Base-by-base conservation (phyloP, 2,888 invertebrate genomes). In the Terebella lapidaria region DNA sequence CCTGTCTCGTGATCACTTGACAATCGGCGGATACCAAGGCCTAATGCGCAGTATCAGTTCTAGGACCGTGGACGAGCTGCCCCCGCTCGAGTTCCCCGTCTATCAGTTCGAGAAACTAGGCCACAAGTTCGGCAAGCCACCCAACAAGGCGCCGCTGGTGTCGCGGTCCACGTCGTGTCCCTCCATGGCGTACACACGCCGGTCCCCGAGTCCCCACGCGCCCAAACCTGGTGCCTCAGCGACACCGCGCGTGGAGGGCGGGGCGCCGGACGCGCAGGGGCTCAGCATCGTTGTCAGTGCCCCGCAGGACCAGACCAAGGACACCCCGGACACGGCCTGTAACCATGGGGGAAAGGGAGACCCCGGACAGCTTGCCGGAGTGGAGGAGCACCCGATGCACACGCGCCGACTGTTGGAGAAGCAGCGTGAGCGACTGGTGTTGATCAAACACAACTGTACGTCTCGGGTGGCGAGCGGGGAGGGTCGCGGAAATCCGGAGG, bases 121-220 rank as follows among this genome's bases (percentile, higher is more conserved):
- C n/a, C 30, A 22, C 49, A 5, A 35, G 4, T 55, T n/a, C 22
- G 30, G 29, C 20, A 5, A 29, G n/a, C 55, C 55, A 4, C 4
- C 3, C 5, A 20, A 15, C 5, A 15, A 5, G 20, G 3, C 4
- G 20, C 4, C 30, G 4, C 18, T 20, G 22, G 56, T 56, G 4
- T 47, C 56, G 5, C 22, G 47, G 18, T 56, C 56, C 24, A 45
- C 45, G 24, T 55, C 55, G 4, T 55, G 55, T 24, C 55, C 55
- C 5, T 35, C 35, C 55, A 55, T 55, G 55, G 55, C 55, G 20
- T 26, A 10, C 27, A 22, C 10, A 20, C 15, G 53, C 15, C 10
- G 26, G 20, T 55, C 56, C 26, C 26, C 26, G 15, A 27, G 53
- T 28, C 15, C 27, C 15, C n/a, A n/a, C n/a, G 25, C 27, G 10